Base-by-base conservation (phyloP, 2,797 vertebrate genomes). In the Carapus acus region DNA sequence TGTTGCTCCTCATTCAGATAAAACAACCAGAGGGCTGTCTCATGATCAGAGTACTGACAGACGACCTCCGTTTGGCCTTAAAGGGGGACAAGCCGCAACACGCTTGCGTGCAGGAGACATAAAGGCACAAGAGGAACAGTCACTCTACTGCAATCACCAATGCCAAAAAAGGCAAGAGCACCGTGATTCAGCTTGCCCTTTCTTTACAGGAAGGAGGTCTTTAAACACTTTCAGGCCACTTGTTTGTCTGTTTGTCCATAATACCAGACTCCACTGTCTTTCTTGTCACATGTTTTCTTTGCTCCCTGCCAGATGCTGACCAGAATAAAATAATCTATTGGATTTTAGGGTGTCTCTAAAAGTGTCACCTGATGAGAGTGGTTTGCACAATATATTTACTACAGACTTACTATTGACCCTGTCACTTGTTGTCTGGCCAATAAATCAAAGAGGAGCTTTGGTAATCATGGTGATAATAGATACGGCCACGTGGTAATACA, bases 1-100 rank as follows among this genome's bases (percentile, higher is more conserved):
- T 65, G 49, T 62, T 53, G 49, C 61, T 63, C 78, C 76, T 83
- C 67, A 78, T 71, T 68, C 49, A 53, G 50, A 76, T 65, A 66
- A 55, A 49, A 56, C 49, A 29, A 34, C 31, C 67, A 19, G 44
- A 18, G 4, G 52, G 34, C 24, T 1, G 12, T 69, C 64, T 70
- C 15, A 44, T 62, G 53, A 48, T 51, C 46, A 60, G 11, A 38
- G 46, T 56, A 46, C 16, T 61, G 44, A 59, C 39, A 43, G 58
- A 29, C 47, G 15, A 49, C 48, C 34, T 49, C 43, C 40, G 17
- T 23, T 38, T 24, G 43, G 49, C 42, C 34, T 34, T 39, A 48
- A 45, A 20, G 17, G 63, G 44, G 6, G 49, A 71, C 50, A 42
- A 36, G 62, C 49, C 46, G 62, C 34, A 55, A 59, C 64, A 62